Evolutionary conservation across 1,140 invertebrate species (phyloP).

Genomic region (Ectropis grisescens): DNA sequence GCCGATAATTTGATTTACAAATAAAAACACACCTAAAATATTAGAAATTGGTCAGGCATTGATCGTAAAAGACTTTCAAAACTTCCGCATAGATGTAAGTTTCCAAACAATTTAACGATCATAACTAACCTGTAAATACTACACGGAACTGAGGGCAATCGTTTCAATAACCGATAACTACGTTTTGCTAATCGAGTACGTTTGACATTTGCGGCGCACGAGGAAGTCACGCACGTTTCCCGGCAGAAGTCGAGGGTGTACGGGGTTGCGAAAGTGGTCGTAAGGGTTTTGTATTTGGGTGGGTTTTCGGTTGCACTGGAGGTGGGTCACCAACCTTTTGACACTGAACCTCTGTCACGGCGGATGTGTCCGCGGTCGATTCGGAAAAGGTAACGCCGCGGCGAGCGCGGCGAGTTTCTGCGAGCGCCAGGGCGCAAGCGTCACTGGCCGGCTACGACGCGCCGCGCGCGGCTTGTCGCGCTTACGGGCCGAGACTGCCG

Average conservation of each 20-base stretch:
- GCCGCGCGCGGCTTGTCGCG: constrained; percentile 55
- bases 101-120: too few species aligned
- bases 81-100: too few species aligned
- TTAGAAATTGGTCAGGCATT: too few species aligned
- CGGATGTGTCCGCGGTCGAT: constrained; percentile 45
- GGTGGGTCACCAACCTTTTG: constrained; percentile 63
- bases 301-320: constrained; percentile 32
- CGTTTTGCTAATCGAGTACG: constrained; percentile 2
- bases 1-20: too few species aligned
- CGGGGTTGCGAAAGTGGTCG: constrained; percentile 17
- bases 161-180: too few species aligned
- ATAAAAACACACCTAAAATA: too few species aligned
- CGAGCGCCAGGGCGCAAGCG: constrained; percentile 58
- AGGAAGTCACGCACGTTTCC: constrained; percentile 27
- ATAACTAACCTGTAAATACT: too few species aligned
- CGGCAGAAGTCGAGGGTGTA: constrained; percentile 15
- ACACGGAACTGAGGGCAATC: too few species aligned
- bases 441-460: constrained; percentile 32
- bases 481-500: constrained; percentile 52
- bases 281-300: constrained; percentile 21
- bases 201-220: constrained; percentile 40
- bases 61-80: too few species aligned
- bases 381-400: constrained; percentile 63
- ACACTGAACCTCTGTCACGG: constrained; percentile 61
- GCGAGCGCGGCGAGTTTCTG: constrained; percentile 47